Conservation (phyloP, 2,888 invertebrate genomes). For the Hirtodrosophila duncani region DNA sequence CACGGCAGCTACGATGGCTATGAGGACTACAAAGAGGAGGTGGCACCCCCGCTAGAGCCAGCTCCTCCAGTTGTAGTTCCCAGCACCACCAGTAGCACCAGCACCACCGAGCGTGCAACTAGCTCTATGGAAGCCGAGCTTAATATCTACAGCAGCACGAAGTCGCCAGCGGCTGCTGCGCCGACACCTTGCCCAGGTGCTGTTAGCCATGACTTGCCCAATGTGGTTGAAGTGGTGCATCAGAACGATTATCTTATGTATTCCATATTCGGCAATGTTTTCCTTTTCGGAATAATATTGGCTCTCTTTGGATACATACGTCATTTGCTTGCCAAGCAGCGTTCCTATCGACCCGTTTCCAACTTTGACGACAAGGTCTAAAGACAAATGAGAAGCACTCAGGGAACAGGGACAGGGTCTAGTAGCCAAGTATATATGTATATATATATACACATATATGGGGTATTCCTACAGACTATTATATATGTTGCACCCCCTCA, state of each 20-base stretch:
- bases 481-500: too few species aligned
- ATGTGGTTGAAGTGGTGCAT: conserved; percentile 62
- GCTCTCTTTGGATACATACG: conserved; percentile 50
- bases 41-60: conserved; percentile 5
- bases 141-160: conserved; percentile 8
- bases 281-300: conserved; percentile 40
- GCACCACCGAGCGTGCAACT: conserved; percentile 2
- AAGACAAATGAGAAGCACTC: conserved; percentile 7
- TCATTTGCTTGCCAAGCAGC: conserved; percentile 71
- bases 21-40: conserved; percentile 9
- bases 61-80: conserved; percentile 10
- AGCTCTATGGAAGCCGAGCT: conserved; percentile 10
- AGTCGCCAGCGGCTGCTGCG: background rate
- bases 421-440: background rate
- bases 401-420: background rate
- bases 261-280: too few species aligned
- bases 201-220: conserved; percentile 53
- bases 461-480: too few species aligned
- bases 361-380: conserved; percentile 76
- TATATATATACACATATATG: too few species aligned
- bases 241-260: conserved; percentile 30
- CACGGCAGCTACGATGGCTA: conserved; percentile 8
- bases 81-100: too few species aligned
- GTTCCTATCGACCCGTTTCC: conserved; percentile 77
- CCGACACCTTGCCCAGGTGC: conserved; percentile 13